phyloP scores from a whole-genome alignment of 1,140 invertebrate genomes.

The Neodiprion virginianus region DNA sequence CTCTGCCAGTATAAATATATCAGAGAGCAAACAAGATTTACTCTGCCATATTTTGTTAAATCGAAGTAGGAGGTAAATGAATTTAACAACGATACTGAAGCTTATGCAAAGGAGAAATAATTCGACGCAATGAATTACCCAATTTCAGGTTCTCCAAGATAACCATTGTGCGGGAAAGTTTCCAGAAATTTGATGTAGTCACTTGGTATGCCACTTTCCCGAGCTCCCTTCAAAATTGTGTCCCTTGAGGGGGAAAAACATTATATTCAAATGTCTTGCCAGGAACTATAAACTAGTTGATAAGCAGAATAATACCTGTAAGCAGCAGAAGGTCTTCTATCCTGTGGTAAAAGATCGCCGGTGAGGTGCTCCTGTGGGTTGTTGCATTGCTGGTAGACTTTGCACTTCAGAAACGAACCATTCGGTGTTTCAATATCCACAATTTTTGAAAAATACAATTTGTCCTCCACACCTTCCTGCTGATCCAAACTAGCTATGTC shows the following conservation, averaged over 20 bases:
- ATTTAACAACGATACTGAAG: too few species aligned
- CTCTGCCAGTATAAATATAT: too few species aligned
- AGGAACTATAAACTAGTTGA: conserved; percentile 36
- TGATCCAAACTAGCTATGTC: conserved; percentile 72
- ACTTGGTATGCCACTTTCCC: conserved; percentile 72
- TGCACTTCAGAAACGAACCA: conserved; percentile 65
- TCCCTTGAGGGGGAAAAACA: conserved; percentile 38
- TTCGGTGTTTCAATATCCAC: conserved; percentile 65
- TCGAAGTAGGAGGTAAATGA: not conserved
- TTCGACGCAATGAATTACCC: conserved; percentile 32
- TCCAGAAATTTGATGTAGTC: conserved; percentile 71
- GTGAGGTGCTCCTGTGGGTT: conserved; percentile 51
- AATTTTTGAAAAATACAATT: conserved; percentile 71
- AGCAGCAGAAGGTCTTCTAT: conserved; percentile 72
- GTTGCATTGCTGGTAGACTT: conserved; percentile 71
- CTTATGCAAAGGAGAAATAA: too few species aligned
- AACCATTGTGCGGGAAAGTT: conserved; percentile 73
- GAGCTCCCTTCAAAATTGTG: conserved; percentile 70
- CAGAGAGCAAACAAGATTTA: too few species aligned
- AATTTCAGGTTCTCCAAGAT: conserved; percentile 56
- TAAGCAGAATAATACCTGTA: conserved; percentile 57
- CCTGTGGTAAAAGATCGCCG: conserved; percentile 57
- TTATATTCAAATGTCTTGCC: not conserved
- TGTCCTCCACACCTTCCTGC: conserved; percentile 77
- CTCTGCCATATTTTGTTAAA: too few species aligned